These are phyloP conservation scores for Ammodramus savannarum DNA, from an alignment of 2,113 vertebrate genomes.

Conservation along the genomic window DNA sequence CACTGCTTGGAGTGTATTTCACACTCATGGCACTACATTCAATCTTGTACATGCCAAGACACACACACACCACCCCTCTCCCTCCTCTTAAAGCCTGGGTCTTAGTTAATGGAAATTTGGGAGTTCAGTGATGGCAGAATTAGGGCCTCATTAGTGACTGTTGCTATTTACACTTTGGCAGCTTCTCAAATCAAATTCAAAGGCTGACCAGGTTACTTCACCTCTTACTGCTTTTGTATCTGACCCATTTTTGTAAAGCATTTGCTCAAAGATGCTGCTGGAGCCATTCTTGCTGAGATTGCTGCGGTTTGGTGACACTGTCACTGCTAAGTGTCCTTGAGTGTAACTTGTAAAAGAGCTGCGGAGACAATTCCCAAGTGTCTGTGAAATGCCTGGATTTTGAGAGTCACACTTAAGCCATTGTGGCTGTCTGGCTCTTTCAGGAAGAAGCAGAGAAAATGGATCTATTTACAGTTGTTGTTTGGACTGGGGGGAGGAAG, in stretches of 20 bases:
- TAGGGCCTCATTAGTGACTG: conserved; percentile 20
- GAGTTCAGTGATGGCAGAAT: conserved; percentile 18
- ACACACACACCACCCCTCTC: not conserved
- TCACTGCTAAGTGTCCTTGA: conserved; percentile 44
- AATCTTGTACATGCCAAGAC: not conserved
- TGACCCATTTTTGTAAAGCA: not conserved
- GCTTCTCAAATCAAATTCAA: not conserved
- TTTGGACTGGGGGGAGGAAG: not conserved
- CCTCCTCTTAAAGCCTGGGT: not conserved
- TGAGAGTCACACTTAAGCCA: not conserved
- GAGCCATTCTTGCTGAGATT: not conserved
- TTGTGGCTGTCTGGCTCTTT: not conserved
- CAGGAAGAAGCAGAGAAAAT: not conserved
- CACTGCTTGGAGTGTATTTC: not conserved
- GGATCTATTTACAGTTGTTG: not conserved
- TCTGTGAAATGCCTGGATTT: not conserved
- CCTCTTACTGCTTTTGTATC: not conserved
- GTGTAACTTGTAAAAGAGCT: not conserved
- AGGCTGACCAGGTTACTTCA: not conserved
- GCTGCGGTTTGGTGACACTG: not conserved
- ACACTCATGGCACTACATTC: not conserved
- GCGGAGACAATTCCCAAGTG: not conserved
- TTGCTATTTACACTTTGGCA: conserved; percentile 31
- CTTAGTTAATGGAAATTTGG: conserved; percentile 29
- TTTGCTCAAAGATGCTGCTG: not conserved